These are phyloP conservation scores for Amphiprion ocellaris DNA, from an alignment of 2,113 vertebrate species.

Conservation along the genomic window DNA sequence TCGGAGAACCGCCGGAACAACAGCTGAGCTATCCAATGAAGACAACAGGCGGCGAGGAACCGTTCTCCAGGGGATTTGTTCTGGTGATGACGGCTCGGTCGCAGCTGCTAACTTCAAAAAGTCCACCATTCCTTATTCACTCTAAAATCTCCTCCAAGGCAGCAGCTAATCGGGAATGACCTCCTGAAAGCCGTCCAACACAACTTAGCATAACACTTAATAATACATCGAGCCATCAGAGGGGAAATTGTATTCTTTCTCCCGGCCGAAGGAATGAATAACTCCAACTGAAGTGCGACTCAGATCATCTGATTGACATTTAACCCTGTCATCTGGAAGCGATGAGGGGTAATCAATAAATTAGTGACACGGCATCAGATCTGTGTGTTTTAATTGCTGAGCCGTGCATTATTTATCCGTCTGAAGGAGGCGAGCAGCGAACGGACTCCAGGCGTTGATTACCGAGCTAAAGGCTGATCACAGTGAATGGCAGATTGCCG, in stretches of 20 bases:
- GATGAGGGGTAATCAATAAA: slow-evolving; percentile 82
- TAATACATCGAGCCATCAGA: slow-evolving; percentile 69
- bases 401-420: slow-evolving; percentile 83
- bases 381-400: slow-evolving; percentile 80
- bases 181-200: slow-evolving; percentile 42
- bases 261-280: slow-evolving; percentile 72
- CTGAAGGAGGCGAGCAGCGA: slow-evolving; percentile 53
- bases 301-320: slow-evolving; percentile 84
- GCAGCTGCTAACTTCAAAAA: slow-evolving; percentile 28
- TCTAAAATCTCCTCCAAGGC: slow-evolving; percentile 63
- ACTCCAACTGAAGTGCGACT: slow-evolving; percentile 78
- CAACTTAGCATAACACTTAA: slow-evolving; percentile 75
- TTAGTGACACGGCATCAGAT: slow-evolving; percentile 80
- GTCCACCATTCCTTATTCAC: slow-evolving; percentile 57
- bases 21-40: neutral
- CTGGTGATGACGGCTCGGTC: slow-evolving; percentile 1
- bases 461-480: slow-evolving; percentile 73
- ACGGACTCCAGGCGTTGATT: slow-evolving; percentile 72
- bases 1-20: neutral
- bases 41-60: slow-evolving; percentile 5
- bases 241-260: slow-evolving; percentile 71
- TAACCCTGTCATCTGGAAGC: slow-evolving; percentile 79
- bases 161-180: slow-evolving; percentile 38
- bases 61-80: slow-evolving; percentile 8
- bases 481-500: slow-evolving; percentile 56